These are phyloP conservation scores for Anisognathus igniventris DNA, from an alignment of 2,797 vertebrate genomes.

Conservation along the genomic window DNA sequence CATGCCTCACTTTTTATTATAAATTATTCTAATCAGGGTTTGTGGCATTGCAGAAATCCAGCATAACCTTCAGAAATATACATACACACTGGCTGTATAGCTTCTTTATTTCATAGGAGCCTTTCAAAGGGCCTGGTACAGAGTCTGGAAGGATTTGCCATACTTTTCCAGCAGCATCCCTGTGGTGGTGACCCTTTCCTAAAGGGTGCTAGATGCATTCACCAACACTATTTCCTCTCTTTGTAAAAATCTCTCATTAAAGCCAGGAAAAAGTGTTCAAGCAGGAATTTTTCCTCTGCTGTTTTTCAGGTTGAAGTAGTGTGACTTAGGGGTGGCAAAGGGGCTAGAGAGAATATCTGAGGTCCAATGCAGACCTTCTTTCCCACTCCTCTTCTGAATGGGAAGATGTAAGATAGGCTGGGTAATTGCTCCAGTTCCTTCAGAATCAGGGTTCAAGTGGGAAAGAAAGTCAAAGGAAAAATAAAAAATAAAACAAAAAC, in stretches of 20 bases:
- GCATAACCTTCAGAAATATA: not conserved
- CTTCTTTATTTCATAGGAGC: not conserved
- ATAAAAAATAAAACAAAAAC: not conserved
- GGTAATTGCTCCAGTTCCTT: not conserved
- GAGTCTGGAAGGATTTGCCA: not conserved
- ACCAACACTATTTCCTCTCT: not conserved
- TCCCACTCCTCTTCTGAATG: not conserved
- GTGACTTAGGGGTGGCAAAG: not conserved
- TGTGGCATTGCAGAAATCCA: slow-evolving; percentile 42
- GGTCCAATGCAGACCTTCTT: not conserved
- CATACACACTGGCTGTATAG: not conserved
- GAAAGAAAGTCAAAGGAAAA: not conserved
- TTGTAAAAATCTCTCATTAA: not conserved
- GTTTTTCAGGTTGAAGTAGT: not conserved
- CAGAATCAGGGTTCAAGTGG: not conserved
- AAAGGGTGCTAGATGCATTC: not conserved
- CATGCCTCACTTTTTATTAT: slow-evolving; percentile 13
- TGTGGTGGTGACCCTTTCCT: not conserved
- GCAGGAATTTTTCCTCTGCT: not conserved
- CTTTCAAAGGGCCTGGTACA: not conserved
- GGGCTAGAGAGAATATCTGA: not conserved
- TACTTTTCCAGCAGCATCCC: not conserved
- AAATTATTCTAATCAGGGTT: slow-evolving; percentile 37
- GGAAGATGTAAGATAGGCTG: not conserved
- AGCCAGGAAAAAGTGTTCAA: not conserved